These are phyloP conservation scores for Apocrypta bakeri DNA, from an alignment of 1,140 invertebrate genomes.

Conservation along the genomic window DNA sequence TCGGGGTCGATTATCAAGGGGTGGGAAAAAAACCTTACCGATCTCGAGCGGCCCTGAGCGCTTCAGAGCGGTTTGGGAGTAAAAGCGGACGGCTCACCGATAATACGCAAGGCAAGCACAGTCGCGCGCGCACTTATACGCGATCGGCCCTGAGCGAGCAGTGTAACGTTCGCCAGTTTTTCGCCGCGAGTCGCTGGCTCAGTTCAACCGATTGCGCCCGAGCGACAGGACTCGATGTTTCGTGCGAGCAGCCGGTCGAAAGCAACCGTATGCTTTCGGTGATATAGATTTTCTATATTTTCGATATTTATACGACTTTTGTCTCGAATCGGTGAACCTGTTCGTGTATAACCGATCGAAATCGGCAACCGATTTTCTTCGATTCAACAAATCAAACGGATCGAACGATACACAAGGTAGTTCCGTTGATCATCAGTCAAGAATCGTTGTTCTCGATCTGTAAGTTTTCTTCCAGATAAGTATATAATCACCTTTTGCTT, in stretches of 20 bases:
- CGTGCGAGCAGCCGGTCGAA: neutral
- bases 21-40: neutral
- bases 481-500: too few relatives aligned
- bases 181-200: constrained; percentile 6
- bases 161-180: constrained; percentile 15
- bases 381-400: too few relatives aligned
- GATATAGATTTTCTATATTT: neutral
- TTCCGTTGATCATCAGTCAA: too few relatives aligned
- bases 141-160: neutral
- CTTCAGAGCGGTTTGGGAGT: neutral
- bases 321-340: too few relatives aligned
- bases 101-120: neutral
- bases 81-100: neutral
- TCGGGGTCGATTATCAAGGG: neutral
- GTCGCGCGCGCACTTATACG: neutral
- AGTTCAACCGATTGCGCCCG: constrained; percentile 22
- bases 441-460: constrained; percentile 19
- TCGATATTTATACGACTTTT: too few relatives aligned
- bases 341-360: too few relatives aligned
- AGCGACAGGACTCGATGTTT: constrained; percentile 25
- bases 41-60: too few relatives aligned
- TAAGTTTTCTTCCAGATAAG: too few relatives aligned
- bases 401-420: too few relatives aligned
- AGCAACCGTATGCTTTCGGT: neutral
- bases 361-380: too few relatives aligned